Evolutionary conservation across 2,113 vertebrate genomes (phyloP).

Genomic region (Chaenogobius annularis): DNA sequence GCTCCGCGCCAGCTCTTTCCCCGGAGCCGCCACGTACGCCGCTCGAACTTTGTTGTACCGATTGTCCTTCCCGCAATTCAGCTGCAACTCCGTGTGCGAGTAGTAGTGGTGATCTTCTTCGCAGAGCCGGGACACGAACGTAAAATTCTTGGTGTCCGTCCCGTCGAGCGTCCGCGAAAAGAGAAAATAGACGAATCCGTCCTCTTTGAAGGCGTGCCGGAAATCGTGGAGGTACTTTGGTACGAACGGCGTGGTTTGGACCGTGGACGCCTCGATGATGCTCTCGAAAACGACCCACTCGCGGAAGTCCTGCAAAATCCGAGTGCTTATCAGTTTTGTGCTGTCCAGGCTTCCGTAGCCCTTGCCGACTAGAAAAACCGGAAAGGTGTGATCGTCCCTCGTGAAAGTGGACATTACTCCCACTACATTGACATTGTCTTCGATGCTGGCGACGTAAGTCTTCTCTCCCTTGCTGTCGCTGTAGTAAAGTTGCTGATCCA

Average conservation of each 20-base stretch:
- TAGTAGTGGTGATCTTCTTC: conserved; percentile 86
- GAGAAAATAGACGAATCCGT: conserved; percentile 86
- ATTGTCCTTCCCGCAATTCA: conserved; percentile 76
- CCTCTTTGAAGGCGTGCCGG: conserved; percentile 82
- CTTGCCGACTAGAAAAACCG: conserved; percentile 88
- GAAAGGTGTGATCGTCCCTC: conserved; percentile 27
- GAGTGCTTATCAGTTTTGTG: conserved; percentile 91
- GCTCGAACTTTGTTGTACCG: conserved; percentile 82
- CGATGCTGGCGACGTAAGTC: conserved; percentile 91
- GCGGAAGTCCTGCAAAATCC: conserved; percentile 78
- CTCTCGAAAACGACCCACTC: conserved; percentile 91
- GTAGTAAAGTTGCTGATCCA: conserved; percentile 81
- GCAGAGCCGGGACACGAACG: conserved; percentile 87
- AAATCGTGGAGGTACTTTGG: conserved; percentile 80
- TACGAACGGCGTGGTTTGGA: conserved; percentile 81
- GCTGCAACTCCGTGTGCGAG: conserved; percentile 91
- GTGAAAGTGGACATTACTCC: conserved; percentile 81
- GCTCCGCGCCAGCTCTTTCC: conserved; percentile 71
- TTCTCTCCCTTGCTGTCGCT: conserved; percentile 87
- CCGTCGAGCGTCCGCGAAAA: conserved; percentile 86
- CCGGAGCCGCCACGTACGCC: conserved; percentile 77
- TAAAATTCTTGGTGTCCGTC: conserved; percentile 80
- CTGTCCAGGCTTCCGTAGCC: conserved; percentile 89
- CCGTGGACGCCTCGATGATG: conserved; percentile 82
- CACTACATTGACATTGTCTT: conserved; percentile 86